Percentiles rank a stretch among this genome's conserved stretches.
Evolutionary conservation across 2,113 vertebrate species (phyloP).

Genomic region (Pygoscelis adeliae): DNA sequence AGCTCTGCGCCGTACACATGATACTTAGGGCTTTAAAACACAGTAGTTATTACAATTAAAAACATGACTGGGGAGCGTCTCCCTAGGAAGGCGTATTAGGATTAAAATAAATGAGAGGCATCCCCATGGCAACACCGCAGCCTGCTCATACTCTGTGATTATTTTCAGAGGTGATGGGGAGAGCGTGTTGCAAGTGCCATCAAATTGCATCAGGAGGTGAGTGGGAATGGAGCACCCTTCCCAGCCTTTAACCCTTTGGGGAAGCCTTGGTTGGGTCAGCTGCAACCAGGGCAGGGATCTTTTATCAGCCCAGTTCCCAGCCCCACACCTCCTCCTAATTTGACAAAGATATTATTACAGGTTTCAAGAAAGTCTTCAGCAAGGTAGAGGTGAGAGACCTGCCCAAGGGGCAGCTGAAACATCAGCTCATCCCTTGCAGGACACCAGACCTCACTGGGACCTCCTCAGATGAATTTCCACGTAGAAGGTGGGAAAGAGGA

Average conservation of each 20-base stretch:
- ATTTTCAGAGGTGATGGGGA: conserved; percentile 9
- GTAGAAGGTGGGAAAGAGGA: not conserved
- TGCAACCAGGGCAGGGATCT: not conserved
- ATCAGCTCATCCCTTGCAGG: not conserved
- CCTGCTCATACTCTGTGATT: conserved; percentile 20
- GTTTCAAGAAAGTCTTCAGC: not conserved
- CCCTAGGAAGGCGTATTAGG: conserved; percentile 44
- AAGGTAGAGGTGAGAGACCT: not conserved
- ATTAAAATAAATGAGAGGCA: conserved; percentile 45
- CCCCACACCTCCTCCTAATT: not conserved
- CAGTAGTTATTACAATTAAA: conserved; percentile 61
- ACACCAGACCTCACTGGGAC: not conserved
- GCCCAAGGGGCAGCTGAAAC: not conserved
- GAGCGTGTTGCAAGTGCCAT: not conserved
- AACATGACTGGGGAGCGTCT: not conserved
- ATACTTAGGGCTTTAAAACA: conserved; percentile 34
- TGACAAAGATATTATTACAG: not conserved
- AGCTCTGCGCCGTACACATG: not conserved
- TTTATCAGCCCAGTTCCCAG: not conserved
- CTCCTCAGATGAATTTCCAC: accelerated
- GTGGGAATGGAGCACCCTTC: not conserved
- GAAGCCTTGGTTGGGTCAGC: not conserved
- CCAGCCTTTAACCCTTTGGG: not conserved
- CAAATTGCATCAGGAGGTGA: not conserved
- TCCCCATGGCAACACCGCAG: not conserved